These are phyloP conservation scores for Elysia chlorotica DNA, from an alignment of 1,140 invertebrate species.

Conservation along the genomic window DNA sequence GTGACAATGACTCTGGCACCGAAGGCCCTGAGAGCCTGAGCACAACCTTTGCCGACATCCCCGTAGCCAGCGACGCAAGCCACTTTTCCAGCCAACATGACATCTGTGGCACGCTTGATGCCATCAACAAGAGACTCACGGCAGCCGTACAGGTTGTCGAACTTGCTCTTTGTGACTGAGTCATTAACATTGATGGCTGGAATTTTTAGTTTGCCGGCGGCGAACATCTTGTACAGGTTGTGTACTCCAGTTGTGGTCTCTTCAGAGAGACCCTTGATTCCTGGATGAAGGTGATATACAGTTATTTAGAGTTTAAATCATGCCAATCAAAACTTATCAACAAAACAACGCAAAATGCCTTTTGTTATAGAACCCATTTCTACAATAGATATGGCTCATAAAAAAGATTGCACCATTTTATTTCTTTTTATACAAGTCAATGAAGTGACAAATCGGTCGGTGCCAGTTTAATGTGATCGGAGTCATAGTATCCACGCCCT, in stretches of 20 bases:
- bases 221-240: constrained; percentile 96
- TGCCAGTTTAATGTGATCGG: no score
- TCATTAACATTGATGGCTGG: constrained; percentile 98
- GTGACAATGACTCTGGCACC: constrained; percentile 95
- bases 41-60: constrained; percentile 99
- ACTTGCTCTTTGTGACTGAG: constrained; percentile 99
- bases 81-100: constrained; percentile 99
- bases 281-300: no score
- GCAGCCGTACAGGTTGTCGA: constrained; percentile 99
- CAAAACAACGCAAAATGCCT: no score
- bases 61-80: constrained; percentile 98
- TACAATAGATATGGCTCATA: no score
- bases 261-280: constrained; percentile 90
- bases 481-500: no score
- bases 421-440: no score
- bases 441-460: no score
- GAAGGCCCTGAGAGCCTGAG: constrained; percentile 91
- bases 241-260: constrained; percentile 99
- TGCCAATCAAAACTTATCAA: no score
- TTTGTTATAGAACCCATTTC: no score
- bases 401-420: no score
- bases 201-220: constrained; percentile 84
- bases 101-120: constrained; percentile 96
- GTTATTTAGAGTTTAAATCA: no score
- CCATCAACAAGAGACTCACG: constrained; percentile 97